These are phyloP conservation scores for Agapornis canus DNA, from an alignment of 2,797 vertebrate genomes.

Conservation along the genomic window DNA sequence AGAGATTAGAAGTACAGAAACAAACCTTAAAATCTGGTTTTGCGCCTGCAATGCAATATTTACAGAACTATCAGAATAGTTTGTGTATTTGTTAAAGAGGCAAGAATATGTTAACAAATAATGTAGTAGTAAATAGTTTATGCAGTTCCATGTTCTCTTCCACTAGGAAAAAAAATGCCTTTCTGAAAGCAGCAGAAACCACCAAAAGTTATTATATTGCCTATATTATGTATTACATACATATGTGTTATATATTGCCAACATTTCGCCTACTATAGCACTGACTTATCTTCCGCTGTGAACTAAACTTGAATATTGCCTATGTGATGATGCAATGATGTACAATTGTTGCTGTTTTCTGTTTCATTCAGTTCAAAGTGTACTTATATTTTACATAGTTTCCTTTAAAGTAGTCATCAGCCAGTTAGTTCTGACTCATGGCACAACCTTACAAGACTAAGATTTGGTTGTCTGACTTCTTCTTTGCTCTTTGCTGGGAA, in stretches of 20 bases:
- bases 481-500: background rate
- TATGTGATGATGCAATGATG: background rate
- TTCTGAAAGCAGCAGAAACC: background rate
- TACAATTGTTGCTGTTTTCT: background rate
- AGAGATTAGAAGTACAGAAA: constrained; percentile 26
- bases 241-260: background rate
- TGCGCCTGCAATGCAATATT: background rate
- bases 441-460: background rate
- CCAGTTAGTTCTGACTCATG: background rate
- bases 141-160: background rate
- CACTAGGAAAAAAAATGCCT: background rate
- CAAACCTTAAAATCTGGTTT: background rate
- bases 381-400: background rate
- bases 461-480: background rate
- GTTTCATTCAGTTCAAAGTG: background rate
- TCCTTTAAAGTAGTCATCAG: background rate
- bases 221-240: background rate
- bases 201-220: background rate
- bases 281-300: background rate
- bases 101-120: background rate
- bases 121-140: background rate
- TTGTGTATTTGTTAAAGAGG: background rate
- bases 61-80: constrained; percentile 1
- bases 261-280: background rate
- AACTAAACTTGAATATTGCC: background rate